These are phyloP conservation scores for Ligdia adustata DNA, from an alignment of 2,888 invertebrate genomes.

Conservation along the genomic window DNA sequence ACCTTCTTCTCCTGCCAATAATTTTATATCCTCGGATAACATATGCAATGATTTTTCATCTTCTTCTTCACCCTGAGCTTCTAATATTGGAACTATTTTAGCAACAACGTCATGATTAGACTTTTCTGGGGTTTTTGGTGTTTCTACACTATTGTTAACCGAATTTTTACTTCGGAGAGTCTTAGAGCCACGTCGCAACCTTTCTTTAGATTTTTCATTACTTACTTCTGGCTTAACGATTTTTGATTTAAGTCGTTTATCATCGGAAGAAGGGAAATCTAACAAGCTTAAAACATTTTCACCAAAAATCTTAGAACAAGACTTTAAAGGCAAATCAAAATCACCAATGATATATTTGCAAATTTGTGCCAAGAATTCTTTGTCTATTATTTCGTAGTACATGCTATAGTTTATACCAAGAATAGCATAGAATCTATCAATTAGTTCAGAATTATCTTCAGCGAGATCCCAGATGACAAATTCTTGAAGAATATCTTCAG, in stretches of 20 bases:
- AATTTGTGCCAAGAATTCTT: slow-evolving; percentile 76
- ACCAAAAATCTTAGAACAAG: slow-evolving; percentile 69
- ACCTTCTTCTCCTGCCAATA: slow-evolving; percentile 71
- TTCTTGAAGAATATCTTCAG: slow-evolving; percentile 69
- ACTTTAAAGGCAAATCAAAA: slow-evolving; percentile 55
- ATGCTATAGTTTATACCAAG: slow-evolving; percentile 84
- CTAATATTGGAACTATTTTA: slow-evolving; percentile 38
- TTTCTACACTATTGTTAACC: slow-evolving; percentile 47
- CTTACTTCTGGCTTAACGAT: slow-evolving; percentile 61
- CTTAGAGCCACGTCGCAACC: slow-evolving; percentile 55
- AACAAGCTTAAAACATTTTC: slow-evolving; percentile 60
- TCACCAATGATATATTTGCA: slow-evolving; percentile 78
- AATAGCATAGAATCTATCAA: slow-evolving; percentile 84
- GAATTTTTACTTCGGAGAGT: slow-evolving; percentile 46
- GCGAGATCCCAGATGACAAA: slow-evolving; percentile 68
- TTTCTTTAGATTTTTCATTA: slow-evolving; percentile 58
- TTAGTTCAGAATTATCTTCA: slow-evolving; percentile 71
- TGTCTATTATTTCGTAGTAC: slow-evolving; percentile 83
- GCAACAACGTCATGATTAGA: slow-evolving; percentile 44
- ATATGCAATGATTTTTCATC: slow-evolving; percentile 38
- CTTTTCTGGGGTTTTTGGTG: slow-evolving; percentile 49
- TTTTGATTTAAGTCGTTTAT: slow-evolving; percentile 66
- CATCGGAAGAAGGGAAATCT: slow-evolving; percentile 63
- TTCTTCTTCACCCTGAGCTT: slow-evolving; percentile 51
- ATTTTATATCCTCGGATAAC: slow-evolving; percentile 49